Evolutionary conservation across 2,888 invertebrate species (phyloP), one percentile per base, ranked within the genome.

Genomic region (Eupithecia inturbata): DNA sequence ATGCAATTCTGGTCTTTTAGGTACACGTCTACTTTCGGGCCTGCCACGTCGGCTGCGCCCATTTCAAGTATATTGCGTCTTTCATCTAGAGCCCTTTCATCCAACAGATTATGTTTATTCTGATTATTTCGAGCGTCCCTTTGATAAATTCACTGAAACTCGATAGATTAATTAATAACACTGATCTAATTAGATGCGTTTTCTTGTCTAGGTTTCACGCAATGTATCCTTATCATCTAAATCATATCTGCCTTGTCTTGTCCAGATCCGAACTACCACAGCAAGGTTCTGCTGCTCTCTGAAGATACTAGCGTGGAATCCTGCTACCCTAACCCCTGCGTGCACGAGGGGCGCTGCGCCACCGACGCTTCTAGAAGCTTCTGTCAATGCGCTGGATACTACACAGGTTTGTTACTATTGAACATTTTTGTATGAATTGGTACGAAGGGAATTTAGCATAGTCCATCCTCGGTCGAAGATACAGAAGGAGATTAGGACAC

Each of bases 261-360:
- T 87, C 67, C 88, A 95, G 97, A 97, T 89, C 93, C 95, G 16
- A 95, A 95, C 77, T 96, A 96, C 87, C 96, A 95, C 86, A 94
- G 90, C 79, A 97, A 97, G 89, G 89, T 97, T 72, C 89, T 96
- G 70, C 92, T 95, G 67, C 93, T 95, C 33, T 89, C 95, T 0
- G 95, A 96, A 63, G 96, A 95, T 71, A 93, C 93, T 36, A 94
- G 88, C 75, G 90, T 96, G 66, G 97, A 97, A 84, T 95, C 96
- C 0, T 97, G 97, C 86, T 93, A 95, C 68, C 97, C 97, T 0
- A 96, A 97, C 89, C 97, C 97, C 0, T 97, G 97, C 82, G 91
- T 95, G 76, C 96, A 97, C 85, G 96, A 95, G 16, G 97, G 97
- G 0, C 95, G 95, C 82, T 97, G 97, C 85, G 90, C 96, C 10